Evolutionary conservation across 2,888 invertebrate genomes (phyloP).

Genomic region (Acrocyrtus sp.): DNA sequence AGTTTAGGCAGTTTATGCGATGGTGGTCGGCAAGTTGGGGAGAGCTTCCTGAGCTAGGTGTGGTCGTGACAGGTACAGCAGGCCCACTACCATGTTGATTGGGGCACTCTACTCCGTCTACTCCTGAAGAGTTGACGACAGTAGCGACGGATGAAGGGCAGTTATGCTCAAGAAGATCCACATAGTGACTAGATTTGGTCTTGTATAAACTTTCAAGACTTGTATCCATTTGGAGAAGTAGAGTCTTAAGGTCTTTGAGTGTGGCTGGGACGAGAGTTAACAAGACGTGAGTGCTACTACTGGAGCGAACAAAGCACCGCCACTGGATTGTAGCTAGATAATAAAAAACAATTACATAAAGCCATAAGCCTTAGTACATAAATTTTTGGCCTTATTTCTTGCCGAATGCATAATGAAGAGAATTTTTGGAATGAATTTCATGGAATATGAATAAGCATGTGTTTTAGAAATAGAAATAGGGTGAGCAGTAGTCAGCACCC

Average conservation of each 20-base stretch:
- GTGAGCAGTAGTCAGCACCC: too few relatives aligned
- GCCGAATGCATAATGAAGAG: too few relatives aligned
- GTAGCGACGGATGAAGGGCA: neutral
- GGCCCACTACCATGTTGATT: constrained; percentile 1
- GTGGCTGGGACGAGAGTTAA: constrained; percentile 75
- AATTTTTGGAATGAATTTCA: too few relatives aligned
- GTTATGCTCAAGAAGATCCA: constrained; percentile 17
- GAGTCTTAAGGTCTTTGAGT: constrained; percentile 67
- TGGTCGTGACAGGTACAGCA: neutral
- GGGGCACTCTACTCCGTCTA: constrained; percentile 15
- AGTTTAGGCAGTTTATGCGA: constrained; percentile 15
- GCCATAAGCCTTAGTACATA: too few relatives aligned
- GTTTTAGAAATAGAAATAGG: too few relatives aligned
- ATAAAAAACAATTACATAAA: constrained; percentile 9
- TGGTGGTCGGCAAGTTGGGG: constrained; percentile 24
- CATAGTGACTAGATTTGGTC: constrained; percentile 24
- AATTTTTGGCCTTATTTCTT: too few relatives aligned
- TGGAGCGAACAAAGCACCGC: constrained; percentile 76
- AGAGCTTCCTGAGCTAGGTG: constrained; percentile 2
- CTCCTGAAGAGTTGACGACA: too few relatives aligned
- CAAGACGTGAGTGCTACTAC: constrained; percentile 73
- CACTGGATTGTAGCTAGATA: too few relatives aligned
- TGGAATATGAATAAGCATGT: too few relatives aligned
- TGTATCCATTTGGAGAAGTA: constrained; percentile 63
- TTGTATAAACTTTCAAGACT: constrained; percentile 29